These are phyloP conservation scores for Platysternon megacephalum DNA, from an alignment of 2,113 vertebrate species.

Conservation along the genomic window DNA sequence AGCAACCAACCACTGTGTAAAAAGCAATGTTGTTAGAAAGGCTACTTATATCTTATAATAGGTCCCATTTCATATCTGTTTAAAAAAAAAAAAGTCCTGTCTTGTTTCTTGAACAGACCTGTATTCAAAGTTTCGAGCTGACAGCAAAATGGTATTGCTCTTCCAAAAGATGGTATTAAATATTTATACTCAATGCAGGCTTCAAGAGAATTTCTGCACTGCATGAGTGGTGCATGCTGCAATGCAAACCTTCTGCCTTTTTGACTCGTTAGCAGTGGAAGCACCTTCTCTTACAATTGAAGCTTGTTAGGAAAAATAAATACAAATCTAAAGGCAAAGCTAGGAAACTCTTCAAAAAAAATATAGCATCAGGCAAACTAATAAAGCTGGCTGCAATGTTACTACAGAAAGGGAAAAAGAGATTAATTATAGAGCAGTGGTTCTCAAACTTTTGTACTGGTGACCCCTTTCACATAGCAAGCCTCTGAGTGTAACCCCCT, in stretches of 20 bases:
- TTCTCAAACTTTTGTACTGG: no score
- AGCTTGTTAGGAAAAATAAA: neutral
- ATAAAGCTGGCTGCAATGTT: neutral
- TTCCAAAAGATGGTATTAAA: neutral
- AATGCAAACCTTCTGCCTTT: neutral
- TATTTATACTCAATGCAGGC: neutral
- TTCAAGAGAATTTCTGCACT: neutral
- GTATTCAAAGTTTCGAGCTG: neutral
- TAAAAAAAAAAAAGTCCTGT: neutral
- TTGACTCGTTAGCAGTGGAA: neutral
- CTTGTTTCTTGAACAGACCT: neutral
- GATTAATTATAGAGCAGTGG: neutral
- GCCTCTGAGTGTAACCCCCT: no score
- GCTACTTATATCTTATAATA: neutral
- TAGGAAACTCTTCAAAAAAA: neutral
- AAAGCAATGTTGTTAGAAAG: neutral
- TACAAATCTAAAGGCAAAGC: neutral
- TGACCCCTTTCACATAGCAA: no score
- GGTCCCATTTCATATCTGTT: neutral
- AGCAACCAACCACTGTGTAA: neutral
- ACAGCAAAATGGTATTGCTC: neutral
- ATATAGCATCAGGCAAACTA: neutral
- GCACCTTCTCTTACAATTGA: neutral
- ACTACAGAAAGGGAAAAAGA: neutral
- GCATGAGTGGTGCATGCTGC: neutral